Conservation (phyloP, 2,797 vertebrate species). For the Phyllotis vaccarum region DNA sequence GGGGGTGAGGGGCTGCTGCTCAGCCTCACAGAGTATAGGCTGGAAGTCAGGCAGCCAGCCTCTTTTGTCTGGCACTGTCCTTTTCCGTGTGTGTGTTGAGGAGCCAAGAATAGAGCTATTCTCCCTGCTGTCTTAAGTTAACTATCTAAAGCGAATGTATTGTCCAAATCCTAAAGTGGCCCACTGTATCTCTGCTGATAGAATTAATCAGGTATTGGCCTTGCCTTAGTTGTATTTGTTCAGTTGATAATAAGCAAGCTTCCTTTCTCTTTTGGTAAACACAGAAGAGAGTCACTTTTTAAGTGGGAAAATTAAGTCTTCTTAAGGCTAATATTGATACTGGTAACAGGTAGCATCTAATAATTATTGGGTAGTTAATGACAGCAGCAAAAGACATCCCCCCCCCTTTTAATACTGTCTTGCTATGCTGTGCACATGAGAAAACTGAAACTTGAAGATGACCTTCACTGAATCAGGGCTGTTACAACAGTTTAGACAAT, state of each 20-base stretch:
- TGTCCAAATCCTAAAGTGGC: not conserved
- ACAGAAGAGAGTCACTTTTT: not conserved
- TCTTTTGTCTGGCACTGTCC: not conserved
- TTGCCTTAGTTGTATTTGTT: not conserved
- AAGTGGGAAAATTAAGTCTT: not conserved
- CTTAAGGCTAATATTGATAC: too few species aligned
- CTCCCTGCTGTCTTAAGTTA: not conserved
- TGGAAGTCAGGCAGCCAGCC: not conserved
- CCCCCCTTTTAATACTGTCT: not conserved
- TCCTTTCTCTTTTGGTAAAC: not conserved
- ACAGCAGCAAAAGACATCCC: not conserved
- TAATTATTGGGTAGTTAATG: not conserved
- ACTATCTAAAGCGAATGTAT: not conserved
- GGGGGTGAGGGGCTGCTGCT: not conserved
- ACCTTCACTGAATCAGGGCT: slow-evolving; percentile 15
- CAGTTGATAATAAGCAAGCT: not conserved
- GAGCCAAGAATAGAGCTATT: not conserved
- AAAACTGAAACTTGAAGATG: slow-evolving; percentile 38
- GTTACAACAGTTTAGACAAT: not conserved
- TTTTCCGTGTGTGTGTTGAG: not conserved
- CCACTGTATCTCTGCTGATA: not conserved
- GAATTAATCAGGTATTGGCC: not conserved
- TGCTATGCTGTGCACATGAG: not conserved
- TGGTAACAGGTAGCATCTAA: not conserved
- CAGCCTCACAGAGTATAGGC: not conserved